These are phyloP conservation scores for Pseudotriccus pelzelni DNA, from an alignment of 2,797 vertebrate genomes.

Conservation along the genomic window DNA sequence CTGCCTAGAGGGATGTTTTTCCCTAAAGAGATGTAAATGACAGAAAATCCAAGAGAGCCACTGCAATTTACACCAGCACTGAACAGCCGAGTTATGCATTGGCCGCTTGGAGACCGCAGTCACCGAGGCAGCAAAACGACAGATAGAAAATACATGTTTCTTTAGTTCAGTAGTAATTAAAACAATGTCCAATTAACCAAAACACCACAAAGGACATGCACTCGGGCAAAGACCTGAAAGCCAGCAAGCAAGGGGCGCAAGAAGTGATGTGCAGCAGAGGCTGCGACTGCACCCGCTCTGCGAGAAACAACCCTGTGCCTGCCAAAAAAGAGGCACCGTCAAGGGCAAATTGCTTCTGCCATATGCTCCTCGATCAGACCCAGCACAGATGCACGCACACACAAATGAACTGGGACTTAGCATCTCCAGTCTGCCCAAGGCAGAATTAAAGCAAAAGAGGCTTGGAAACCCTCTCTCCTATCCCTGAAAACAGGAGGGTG, in stretches of 20 bases:
- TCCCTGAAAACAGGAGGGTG: not conserved
- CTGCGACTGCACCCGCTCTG: not conserved
- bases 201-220: not conserved
- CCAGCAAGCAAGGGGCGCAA: not conserved
- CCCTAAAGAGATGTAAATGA: not conserved
- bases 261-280: not conserved
- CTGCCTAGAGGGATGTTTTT: not conserved
- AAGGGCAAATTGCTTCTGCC: conserved; percentile 19
- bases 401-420: not conserved
- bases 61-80: not conserved
- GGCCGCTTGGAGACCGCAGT: not conserved
- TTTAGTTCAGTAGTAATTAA: conserved; percentile 29
- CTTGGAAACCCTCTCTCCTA: not conserved
- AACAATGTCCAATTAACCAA: conserved; percentile 47
- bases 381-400: not conserved
- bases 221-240: not conserved
- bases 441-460: conserved; percentile 23
- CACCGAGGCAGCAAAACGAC: not conserved
- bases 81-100: not conserved
- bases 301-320: not conserved
- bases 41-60: not conserved
- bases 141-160: not conserved
- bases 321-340: conserved; percentile 49
- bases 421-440: not conserved
- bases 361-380: conserved; percentile 32